Conservation (phyloP, 2,888 invertebrate genomes). For the Pseudococcus jackbeardsleyi region DNA sequence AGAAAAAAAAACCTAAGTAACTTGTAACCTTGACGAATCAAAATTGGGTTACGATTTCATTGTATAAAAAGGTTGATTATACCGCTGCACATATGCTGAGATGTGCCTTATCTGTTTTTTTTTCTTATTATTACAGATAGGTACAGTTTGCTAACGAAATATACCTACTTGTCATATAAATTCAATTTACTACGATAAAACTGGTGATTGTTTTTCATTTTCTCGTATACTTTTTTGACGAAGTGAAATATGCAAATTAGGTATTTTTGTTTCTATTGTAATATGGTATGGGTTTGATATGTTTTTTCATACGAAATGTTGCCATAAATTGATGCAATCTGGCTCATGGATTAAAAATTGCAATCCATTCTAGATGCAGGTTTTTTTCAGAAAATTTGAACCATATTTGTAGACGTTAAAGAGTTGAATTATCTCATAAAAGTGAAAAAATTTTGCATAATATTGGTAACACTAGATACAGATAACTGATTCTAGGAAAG, state of each 20-base stretch:
- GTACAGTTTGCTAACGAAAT: constrained; percentile 40
- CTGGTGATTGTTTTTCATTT: constrained; percentile 46
- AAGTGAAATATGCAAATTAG: not conserved
- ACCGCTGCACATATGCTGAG: constrained; percentile 9
- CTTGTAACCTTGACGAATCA: constrained; percentile 54
- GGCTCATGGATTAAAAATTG: not conserved
- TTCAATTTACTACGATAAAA: constrained; percentile 21
- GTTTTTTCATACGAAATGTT: not conserved
- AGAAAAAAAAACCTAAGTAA: constrained; percentile 52
- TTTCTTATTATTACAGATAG: not conserved
- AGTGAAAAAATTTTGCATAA: no score
- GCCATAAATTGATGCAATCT: not conserved
- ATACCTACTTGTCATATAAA: constrained; percentile 26
- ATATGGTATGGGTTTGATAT: not conserved
- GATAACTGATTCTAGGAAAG: no score
- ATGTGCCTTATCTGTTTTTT: constrained; percentile 57
- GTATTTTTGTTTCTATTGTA: not conserved
- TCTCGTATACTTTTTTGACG: constrained; percentile 8
- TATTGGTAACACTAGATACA: no score
- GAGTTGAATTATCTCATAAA: no score
- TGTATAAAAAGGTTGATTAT: constrained; percentile 59
- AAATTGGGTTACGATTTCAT: constrained; percentile 64
- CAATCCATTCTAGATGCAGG: not conserved
- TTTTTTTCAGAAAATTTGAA: not conserved
- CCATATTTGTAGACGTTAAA: not conserved